phyloP scores from a whole-genome alignment of 2,797 vertebrate species.

The Gymnothorax javanicus region DNA sequence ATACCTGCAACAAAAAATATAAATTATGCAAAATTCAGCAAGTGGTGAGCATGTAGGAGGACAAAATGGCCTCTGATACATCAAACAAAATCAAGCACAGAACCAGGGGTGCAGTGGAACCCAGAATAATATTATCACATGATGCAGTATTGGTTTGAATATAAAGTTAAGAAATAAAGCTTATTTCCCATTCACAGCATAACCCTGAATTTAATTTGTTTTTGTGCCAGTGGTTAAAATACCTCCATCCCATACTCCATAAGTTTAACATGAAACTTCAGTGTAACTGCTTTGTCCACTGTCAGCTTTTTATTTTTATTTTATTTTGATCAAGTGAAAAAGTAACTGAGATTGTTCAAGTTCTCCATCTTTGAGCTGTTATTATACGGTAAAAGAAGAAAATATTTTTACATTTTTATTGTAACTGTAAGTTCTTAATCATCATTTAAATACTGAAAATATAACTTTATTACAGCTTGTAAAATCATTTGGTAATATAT shows the following conservation, averaged over 20 bases:
- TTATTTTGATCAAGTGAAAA: neutral
- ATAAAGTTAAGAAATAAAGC: neutral
- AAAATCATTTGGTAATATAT: too few relatives aligned
- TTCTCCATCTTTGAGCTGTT: too few relatives aligned
- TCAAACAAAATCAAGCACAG: neutral
- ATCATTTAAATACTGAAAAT: too few relatives aligned
- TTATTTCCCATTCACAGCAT: neutral
- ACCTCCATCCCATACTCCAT: neutral
- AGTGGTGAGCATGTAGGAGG: neutral
- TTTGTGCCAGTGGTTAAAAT: neutral
- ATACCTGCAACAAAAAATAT: neutral
- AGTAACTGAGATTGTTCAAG: neutral
- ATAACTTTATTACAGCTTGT: too few relatives aligned
- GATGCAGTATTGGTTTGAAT: conserved; percentile 2
- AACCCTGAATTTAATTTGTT: neutral
- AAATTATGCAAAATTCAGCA: neutral
- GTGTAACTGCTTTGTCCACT: neutral
- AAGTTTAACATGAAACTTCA: neutral
- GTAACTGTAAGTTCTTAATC: too few relatives aligned
- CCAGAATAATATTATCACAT: neutral
- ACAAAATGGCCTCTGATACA: neutral
- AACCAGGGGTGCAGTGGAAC: neutral
- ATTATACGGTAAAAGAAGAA: too few relatives aligned
- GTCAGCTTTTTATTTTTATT: neutral
- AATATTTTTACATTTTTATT: too few relatives aligned